Evolutionary conservation across 2,888 invertebrate genomes (phyloP), one percentile per base, ranked within the genome.

Genomic region (Tanypteryx hageni): DNA sequence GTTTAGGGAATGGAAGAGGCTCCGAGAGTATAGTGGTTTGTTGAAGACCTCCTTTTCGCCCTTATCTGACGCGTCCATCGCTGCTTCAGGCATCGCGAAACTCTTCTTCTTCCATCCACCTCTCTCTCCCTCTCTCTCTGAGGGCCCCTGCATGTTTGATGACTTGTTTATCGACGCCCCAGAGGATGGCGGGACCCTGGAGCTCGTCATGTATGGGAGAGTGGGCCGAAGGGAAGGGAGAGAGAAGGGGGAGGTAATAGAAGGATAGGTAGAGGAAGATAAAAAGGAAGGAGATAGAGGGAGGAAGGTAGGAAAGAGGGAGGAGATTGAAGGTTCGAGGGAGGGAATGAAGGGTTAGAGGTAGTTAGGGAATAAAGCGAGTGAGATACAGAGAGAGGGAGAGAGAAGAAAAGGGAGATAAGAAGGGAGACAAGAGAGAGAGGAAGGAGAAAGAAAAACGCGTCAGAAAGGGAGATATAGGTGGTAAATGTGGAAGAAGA

Each of bases 61-160:
- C 86, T 86, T 86, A 86, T 86, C 86, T 61, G 86, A 59, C 59
- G 86, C 27, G 86, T 86, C 86, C 86, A 86, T 86, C 86, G 86
- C 86, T 31, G 61, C 86, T 86, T 22, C 61, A 22, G 58, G 86
- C 85, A 22, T 44, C 82, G 82, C 31, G 16, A 31, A 14, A 13
- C 31, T 16, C 31, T 4, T 22, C 22, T 0, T 57, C n/a, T n/a
- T 64, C 64, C n/a, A 16, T n/a, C 64, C n/a, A 44, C n/a, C 83
- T 44, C 56, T 83, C 16, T 59, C 61, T 27, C 59, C 16, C 86
- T 59, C 86, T n/a, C 59, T 59, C 16, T 59, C 61, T 27, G 31
- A 86, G 61, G 59, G 31, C 61, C 86, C 27, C 86, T 86, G 61
- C 86, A 86, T 86, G 86, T 86, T 86, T 86, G 61, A 86, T 86